These are phyloP conservation scores for Teleopsis dalmanni DNA, from an alignment of 1,140 invertebrate genomes.

Conservation along the genomic window DNA sequence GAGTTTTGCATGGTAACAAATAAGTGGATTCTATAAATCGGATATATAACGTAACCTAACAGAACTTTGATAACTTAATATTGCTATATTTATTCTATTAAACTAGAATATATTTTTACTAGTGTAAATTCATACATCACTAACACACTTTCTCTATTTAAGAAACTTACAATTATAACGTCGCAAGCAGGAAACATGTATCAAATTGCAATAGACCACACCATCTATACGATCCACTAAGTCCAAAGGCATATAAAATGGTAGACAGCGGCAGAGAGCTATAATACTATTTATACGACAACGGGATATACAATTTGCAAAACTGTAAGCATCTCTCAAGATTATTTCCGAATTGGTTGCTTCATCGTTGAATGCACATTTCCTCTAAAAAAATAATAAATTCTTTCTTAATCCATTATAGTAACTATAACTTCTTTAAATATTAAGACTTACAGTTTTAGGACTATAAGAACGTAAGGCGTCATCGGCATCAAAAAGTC, in stretches of 20 bases:
- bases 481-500: constrained; percentile 25
- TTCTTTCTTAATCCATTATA: too few species aligned
- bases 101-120: too few species aligned
- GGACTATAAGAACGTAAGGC: constrained; percentile 21
- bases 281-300: constrained; percentile 49
- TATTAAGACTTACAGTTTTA: constrained; percentile 16
- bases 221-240: constrained; percentile 20
- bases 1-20: too few species aligned
- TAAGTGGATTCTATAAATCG: too few species aligned
- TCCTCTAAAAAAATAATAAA: constrained; percentile 21
- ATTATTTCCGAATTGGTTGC: constrained; percentile 31
- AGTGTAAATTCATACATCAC: too few species aligned
- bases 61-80: too few species aligned
- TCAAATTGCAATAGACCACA: constrained; percentile 29
- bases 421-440: too few species aligned
- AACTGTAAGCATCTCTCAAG: constrained; percentile 22
- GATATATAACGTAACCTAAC: too few species aligned
- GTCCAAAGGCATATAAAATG: constrained; percentile 48
- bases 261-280: constrained; percentile 49
- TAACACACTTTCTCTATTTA: too few species aligned
- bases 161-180: constrained; percentile 35
- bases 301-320: constrained; percentile 50
- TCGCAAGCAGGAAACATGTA: constrained; percentile 29
- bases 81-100: too few species aligned
- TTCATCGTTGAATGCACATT: constrained; percentile 37